Conservation (phyloP, 23 tunicate genomes). For the Pegea sp. region DNA sequence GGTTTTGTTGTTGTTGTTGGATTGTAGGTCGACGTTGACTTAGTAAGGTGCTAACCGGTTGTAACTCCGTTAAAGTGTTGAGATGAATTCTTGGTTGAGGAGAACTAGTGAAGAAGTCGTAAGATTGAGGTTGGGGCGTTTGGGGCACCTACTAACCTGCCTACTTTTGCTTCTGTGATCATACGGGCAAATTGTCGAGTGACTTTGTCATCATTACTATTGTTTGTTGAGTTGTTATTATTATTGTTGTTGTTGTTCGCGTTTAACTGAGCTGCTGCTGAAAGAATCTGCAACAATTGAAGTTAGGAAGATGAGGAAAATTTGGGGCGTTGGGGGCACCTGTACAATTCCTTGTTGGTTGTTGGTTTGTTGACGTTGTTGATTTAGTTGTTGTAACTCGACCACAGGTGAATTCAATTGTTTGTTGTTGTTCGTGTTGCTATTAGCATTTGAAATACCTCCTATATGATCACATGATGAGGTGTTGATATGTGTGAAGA, state of each 20-base stretch:
- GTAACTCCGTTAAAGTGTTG: constrained; percentile 52
- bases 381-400: constrained; percentile 53
- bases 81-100: neutral
- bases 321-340: too few species aligned
- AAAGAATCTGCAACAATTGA: constrained; percentile 23
- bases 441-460: constrained; percentile 13
- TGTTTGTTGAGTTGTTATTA: constrained; percentile 20
- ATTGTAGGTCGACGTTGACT: constrained; percentile 54
- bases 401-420: constrained; percentile 20
- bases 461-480: too few species aligned
- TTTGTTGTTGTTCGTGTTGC: constrained; percentile 43
- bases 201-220: neutral
- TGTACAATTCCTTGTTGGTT: constrained; percentile 69
- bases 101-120: too few species aligned
- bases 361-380: constrained; percentile 20
- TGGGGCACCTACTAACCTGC: too few species aligned
- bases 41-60: constrained; percentile 69
- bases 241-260: constrained; percentile 2
- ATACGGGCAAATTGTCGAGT: neutral
- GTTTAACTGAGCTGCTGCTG: constrained; percentile 86
- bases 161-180: neutral
- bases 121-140: too few species aligned
- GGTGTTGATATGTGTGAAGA: too few species aligned
- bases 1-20: constrained; percentile 21
- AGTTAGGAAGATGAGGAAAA: neutral